Conservation (phyloP, 2,888 invertebrate species). For the Mamestra brassicae region DNA sequence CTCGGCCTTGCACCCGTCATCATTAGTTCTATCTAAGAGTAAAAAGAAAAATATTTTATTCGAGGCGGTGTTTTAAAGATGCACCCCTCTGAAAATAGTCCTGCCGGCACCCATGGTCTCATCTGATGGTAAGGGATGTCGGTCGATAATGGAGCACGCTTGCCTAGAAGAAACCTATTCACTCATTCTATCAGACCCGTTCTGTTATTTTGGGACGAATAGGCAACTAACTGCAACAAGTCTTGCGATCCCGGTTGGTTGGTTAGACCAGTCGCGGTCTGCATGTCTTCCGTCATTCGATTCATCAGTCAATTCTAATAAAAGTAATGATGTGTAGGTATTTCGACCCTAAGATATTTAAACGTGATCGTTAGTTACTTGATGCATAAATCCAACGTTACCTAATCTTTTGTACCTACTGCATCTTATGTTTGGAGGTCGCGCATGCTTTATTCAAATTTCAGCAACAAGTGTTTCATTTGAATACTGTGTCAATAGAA, state of each 20-base stretch:
- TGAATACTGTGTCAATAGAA: constrained; percentile 54
- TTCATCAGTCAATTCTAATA: neutral
- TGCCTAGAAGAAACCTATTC: neutral
- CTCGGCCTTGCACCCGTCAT: too few relatives aligned
- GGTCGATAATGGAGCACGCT: too few relatives aligned
- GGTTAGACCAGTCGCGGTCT: neutral
- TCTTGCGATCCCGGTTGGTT: neutral
- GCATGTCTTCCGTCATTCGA: neutral
- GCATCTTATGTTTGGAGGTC: constrained; percentile 43
- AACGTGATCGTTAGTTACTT: constrained; percentile 2
- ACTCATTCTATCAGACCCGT: neutral
- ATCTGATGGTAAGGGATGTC: neutral
- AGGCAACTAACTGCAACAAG: too few relatives aligned
- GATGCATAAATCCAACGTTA: constrained; percentile 17
- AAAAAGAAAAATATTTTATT: too few relatives aligned
- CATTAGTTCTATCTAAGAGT: too few relatives aligned
- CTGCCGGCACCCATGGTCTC: too few relatives aligned
- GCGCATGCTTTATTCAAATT: constrained; percentile 54
- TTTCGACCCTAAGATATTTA: constrained; percentile 1
- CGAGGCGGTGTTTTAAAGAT: too few relatives aligned
- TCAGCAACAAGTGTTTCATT: constrained; percentile 50
- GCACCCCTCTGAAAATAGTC: too few relatives aligned
- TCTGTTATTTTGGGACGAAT: too few relatives aligned
- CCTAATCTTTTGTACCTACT: neutral
- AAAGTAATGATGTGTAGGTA: constrained; percentile 4